Evolutionary conservation across 2,888 invertebrate genomes (phyloP).

Genomic region (Eumacrocentrus americanus): DNA sequence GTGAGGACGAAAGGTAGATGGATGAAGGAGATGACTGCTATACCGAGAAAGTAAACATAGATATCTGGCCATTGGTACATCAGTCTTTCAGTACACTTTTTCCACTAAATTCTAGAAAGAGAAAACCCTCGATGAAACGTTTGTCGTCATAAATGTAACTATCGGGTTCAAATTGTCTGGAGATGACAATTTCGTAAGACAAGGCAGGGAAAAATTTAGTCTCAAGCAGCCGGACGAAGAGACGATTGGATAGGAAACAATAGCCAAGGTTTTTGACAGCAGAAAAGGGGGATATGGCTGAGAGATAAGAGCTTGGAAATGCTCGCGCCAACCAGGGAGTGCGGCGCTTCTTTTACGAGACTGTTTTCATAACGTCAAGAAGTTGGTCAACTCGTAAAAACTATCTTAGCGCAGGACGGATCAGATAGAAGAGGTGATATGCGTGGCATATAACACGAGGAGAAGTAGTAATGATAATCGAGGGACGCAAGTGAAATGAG

Average conservation of each 20-base stretch:
- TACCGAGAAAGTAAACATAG: no score
- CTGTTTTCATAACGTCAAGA: constrained; percentile 42
- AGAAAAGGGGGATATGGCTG: constrained; percentile 20
- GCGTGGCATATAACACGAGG: background rate
- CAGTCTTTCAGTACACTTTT: no score
- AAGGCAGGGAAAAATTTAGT: background rate
- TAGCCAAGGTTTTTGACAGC: constrained; percentile 22
- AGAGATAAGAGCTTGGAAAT: constrained; percentile 26
- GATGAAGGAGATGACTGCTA: background rate
- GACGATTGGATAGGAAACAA: constrained; percentile 20
- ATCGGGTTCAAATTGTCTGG: background rate
- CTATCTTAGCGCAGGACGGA: constrained; percentile 28
- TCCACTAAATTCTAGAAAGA: no score
- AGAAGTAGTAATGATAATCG: constrained; percentile 30
- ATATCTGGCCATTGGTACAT: no score
- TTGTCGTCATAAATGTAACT: no score
- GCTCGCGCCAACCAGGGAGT: constrained; percentile 7
- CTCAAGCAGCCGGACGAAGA: constrained; percentile 11
- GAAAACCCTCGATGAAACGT: no score
- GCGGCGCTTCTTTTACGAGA: constrained; percentile 36
- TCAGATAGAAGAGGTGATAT: background rate
- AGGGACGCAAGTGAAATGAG: constrained; percentile 2
- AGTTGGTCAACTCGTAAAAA: constrained; percentile 40
- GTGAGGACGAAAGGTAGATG: background rate
- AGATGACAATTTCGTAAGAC: background rate